A percentile compares a stretch with the other conserved stretches of the same genome.
Conservation (phyloP, 2,797 vertebrate genomes). For the Coreius guichenoti region DNA sequence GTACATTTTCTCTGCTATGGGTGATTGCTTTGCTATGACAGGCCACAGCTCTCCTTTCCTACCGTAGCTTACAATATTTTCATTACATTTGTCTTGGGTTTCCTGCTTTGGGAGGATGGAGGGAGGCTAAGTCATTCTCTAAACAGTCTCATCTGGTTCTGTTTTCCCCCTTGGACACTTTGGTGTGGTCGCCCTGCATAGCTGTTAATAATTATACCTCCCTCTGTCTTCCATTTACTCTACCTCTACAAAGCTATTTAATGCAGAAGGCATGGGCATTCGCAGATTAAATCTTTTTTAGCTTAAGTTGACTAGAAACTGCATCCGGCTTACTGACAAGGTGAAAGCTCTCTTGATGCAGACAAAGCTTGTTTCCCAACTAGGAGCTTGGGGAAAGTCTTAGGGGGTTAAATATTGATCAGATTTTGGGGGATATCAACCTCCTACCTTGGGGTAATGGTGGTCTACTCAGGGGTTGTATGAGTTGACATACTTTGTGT, state of each 20-base stretch:
- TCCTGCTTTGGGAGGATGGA: conserved; percentile 57
- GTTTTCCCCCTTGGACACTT: conserved; percentile 62
- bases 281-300: conserved; percentile 46
- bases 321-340: conserved; percentile 26
- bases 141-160: conserved; percentile 69
- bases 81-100: conserved; percentile 68
- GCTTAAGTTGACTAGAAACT: conserved; percentile 51
- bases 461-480: background rate
- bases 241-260: conserved; percentile 53
- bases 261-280: conserved; percentile 42
- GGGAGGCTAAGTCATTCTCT: conserved; percentile 34
- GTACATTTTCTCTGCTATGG: background rate
- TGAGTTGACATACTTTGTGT: conserved; percentile 15
- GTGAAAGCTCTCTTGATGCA: conserved; percentile 19
- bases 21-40: conserved; percentile 59
- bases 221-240: conserved; percentile 60
- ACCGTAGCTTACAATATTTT: conserved; percentile 62
- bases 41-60: conserved; percentile 31
- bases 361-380: background rate
- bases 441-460: background rate
- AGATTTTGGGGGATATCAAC: background rate
- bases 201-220: conserved; percentile 65
- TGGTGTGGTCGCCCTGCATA: conserved; percentile 66
- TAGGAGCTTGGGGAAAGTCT: conserved; percentile 2
- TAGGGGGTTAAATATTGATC: conserved; percentile 12